Conservation (phyloP, 2,888 invertebrate species). For the Spilarctia lutea region DNA sequence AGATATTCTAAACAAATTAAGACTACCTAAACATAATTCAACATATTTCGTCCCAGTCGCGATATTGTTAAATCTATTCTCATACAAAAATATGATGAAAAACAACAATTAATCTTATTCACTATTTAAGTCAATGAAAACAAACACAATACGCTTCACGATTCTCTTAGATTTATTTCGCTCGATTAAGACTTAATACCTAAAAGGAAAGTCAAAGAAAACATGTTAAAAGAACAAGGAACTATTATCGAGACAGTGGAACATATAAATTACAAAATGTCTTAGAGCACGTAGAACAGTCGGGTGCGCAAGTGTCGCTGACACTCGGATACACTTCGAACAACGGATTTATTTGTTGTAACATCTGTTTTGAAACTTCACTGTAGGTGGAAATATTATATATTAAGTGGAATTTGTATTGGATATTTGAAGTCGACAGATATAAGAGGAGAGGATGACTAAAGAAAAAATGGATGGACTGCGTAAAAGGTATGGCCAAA, state of each 20-base stretch:
- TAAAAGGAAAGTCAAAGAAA: slow-evolving; percentile 6
- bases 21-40: no score
- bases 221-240: slow-evolving; percentile 17
- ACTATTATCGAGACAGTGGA: slow-evolving; percentile 39
- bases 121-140: neutral
- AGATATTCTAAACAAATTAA: neutral
- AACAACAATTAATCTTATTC: neutral
- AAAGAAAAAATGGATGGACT: no score
- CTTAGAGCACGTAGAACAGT: slow-evolving; percentile 48
- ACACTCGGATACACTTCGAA: slow-evolving; percentile 54
- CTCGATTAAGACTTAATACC: slow-evolving; percentile 4
- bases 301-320: slow-evolving; percentile 49
- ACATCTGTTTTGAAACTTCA: slow-evolving; percentile 39
- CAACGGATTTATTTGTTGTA: slow-evolving; percentile 56
- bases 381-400: slow-evolving; percentile 11
- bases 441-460: no score
- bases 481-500: no score
- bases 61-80: no score
- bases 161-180: neutral
- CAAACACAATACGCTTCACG: neutral
- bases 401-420: slow-evolving; percentile 7
- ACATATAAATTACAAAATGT: slow-evolving; percentile 52
- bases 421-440: no score
- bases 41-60: no score
- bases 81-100: no score